Evolutionary conservation across 2,797 vertebrate genomes (phyloP), one percentile per base, ranked within the genome.

Genomic region (Oophaga sylvatica): DNA sequence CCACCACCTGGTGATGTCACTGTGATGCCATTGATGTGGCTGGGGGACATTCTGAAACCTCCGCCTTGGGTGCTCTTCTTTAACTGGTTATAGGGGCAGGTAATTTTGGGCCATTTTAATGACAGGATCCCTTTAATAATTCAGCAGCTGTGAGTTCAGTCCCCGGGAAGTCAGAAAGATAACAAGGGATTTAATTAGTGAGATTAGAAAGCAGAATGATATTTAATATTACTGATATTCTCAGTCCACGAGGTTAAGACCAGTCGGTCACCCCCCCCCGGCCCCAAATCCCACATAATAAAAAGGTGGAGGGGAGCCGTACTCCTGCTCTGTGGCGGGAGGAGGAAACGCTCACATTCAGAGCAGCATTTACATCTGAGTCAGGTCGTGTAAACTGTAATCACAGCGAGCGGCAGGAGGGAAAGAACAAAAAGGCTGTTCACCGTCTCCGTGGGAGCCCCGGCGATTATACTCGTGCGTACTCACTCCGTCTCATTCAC

Each of bases 401-500:
- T 85, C 87, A 88, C 35, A 85, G 45, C 6, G 75, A 60, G 35
- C 77, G 10, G 67, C 65, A 12, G 87, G 82, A 71, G 76, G 87
- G 56, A 12, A 63, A 19, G 56, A 83, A 88, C 78, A 85, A 85
- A 85, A 60, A 56, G 53, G 62, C 59, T 26, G 81, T 26, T 65
- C 67, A 78, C 65, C 26, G 31, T 68, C 31, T 56, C 81, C 3
- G 56, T 3, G 77, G 77, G 82, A 56, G 82, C 13, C 81, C 22
- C 68, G 35, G 63, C 63, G 35, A 81, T 76, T 41, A 75, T 75
- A 45, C 63, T 67, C 19, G 75, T 63, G 48, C 35, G 87, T 83
- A 80, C 65, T 19, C 68, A 10, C 35, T 79, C 63, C 22, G 76
- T 63, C 67, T 84, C 81, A 56, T 80, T 88, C 76, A 60, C 65